Evolutionary conservation across 2,888 invertebrate species (phyloP).

Genomic region (Hyalella azteca): DNA sequence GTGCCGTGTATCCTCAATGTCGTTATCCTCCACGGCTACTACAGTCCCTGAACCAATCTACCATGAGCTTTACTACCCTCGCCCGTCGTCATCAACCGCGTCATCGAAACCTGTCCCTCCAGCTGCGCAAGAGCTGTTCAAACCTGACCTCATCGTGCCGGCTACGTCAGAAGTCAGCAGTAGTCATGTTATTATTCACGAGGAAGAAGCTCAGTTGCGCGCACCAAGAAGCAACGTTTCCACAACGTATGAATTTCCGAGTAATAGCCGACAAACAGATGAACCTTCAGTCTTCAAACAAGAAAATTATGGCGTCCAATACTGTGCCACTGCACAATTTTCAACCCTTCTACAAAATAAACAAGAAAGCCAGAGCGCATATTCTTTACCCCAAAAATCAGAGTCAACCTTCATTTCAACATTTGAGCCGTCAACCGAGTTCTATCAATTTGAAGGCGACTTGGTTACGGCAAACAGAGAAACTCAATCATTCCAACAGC

Average conservation of each 20-base stretch:
- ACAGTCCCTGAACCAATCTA: constrained; percentile 33
- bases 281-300: not conserved
- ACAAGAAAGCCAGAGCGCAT: too few species aligned
- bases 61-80: constrained; percentile 31
- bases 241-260: not conserved
- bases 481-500: not conserved
- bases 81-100: not conserved
- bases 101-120: constrained; percentile 15
- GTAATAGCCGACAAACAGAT: not conserved
- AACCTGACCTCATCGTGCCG: constrained; percentile 9
- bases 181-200: not conserved
- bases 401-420: too few species aligned
- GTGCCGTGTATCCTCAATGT: constrained; percentile 11
- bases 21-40: constrained; percentile 32
- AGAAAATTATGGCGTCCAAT: constrained; percentile 15
- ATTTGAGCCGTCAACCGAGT: not conserved
- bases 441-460: not conserved
- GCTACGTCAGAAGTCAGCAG: not conserved
- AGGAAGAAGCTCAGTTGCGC: constrained; percentile 9
- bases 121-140: constrained; percentile 6
- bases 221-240: not conserved
- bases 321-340: constrained; percentile 12
- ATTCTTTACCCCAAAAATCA: too few species aligned
- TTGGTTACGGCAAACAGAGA: not conserved
- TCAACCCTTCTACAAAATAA: not conserved